Evolutionary conservation across 2,888 invertebrate species (phyloP).

Genomic region (Catocala sponsa): DNA sequence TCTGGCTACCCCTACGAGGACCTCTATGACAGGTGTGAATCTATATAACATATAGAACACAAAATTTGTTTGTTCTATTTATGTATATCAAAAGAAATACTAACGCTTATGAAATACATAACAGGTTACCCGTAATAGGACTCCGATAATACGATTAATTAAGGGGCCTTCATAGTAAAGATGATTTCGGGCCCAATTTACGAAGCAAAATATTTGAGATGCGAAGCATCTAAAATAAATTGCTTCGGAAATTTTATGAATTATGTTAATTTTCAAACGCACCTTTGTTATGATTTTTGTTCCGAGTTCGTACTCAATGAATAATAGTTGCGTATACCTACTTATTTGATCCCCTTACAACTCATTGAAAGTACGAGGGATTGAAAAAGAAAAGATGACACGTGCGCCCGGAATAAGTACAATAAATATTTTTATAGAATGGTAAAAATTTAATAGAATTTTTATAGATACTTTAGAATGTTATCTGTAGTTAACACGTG

Average conservation of each 20-base stretch:
- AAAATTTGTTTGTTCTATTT: background rate
- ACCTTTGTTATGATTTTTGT: background rate
- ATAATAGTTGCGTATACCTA: no score
- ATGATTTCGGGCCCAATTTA: conserved; percentile 8
- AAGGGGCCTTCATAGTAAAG: conserved; percentile 3
- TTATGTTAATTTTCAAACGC: conserved; percentile 4
- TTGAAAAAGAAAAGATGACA: no score
- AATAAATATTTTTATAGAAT: no score
- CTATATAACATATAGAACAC: no score
- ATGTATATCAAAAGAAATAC: background rate
- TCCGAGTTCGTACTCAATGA: no score
- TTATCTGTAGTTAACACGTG: background rate
- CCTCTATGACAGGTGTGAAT: no score
- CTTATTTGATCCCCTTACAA: no score
- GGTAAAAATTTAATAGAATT: no score
- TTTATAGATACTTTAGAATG: background rate
- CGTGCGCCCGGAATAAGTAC: no score
- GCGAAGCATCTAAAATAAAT: conserved; percentile 17
- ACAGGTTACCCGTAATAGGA: conserved; percentile 16
- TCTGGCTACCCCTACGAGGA: no score
- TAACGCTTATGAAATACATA: conserved; percentile 3
- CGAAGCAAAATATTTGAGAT: conserved; percentile 8
- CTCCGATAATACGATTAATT: conserved; percentile 32
- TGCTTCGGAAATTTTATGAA: conserved; percentile 12
- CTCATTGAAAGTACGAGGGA: no score